These are phyloP conservation scores for Polydrusus pterygomalis DNA, from an alignment of 2,888 invertebrate species.

Conservation along the genomic window DNA sequence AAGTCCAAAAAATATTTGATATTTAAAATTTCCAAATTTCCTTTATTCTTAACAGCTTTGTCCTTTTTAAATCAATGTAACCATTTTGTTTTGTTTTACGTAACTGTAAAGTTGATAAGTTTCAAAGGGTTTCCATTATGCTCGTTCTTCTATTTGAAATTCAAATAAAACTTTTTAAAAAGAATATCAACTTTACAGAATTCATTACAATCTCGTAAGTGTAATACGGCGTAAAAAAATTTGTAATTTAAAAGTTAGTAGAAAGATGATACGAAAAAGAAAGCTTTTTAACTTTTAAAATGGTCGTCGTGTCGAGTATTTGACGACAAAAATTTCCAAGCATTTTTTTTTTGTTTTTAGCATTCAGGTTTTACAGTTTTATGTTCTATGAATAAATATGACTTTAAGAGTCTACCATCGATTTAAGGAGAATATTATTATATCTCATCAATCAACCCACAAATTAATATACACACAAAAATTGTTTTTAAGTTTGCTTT, in stretches of 20 bases:
- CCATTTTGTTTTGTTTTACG: background rate
- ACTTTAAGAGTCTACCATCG: too few relatives aligned
- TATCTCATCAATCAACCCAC: too few relatives aligned
- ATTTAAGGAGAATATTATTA: too few relatives aligned
- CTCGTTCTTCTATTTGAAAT: background rate
- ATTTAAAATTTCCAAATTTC: too few relatives aligned
- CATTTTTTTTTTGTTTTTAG: constrained; percentile 12
- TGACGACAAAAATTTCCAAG: constrained; percentile 17
- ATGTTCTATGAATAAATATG: background rate
- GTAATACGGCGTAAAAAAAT: constrained; percentile 34
- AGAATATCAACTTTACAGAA: constrained; percentile 22
- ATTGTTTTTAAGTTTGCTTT: too few relatives aligned
- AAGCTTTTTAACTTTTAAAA: constrained; percentile 35
- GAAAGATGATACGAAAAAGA: constrained; percentile 34
- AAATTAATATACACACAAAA: too few relatives aligned
- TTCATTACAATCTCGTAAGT: constrained; percentile 25
- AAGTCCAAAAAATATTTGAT: too few relatives aligned
- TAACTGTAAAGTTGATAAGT: background rate
- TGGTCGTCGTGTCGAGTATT: constrained; percentile 27
- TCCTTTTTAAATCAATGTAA: too few relatives aligned
- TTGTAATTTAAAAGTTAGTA: constrained; percentile 37
- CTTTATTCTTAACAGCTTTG: too few relatives aligned
- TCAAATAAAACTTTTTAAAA: constrained; percentile 30
- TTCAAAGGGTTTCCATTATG: background rate
- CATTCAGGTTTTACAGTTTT: constrained; percentile 5